Percentiles rank a stretch among this genome's conserved stretches.
phyloP scores from a whole-genome alignment of 2,888 invertebrate species.

The Aquatica leii region DNA sequence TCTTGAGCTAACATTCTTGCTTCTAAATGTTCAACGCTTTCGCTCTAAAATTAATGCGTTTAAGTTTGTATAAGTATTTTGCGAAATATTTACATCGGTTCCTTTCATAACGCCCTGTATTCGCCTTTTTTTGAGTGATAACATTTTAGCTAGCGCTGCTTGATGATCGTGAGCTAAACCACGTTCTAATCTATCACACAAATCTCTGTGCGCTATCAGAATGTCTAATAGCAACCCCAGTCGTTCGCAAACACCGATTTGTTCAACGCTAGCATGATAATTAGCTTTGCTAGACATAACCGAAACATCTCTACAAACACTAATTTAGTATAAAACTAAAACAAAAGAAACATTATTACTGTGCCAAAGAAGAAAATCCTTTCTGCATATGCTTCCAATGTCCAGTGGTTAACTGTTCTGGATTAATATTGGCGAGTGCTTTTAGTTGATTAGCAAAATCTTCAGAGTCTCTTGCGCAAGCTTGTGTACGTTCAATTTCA shows the following conservation, averaged over 20 bases:
- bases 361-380: slow-evolving; percentile 63
- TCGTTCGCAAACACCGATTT: slow-evolving; percentile 65
- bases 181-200: slow-evolving; percentile 69
- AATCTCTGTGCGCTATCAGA: slow-evolving; percentile 64
- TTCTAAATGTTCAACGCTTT: slow-evolving; percentile 68
- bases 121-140: slow-evolving; percentile 68
- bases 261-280: slow-evolving; percentile 64
- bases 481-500: slow-evolving; percentile 55
- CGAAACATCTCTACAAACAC: slow-evolving; percentile 62
- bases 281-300: slow-evolving; percentile 62
- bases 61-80: background rate
- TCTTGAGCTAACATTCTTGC: slow-evolving; percentile 71
- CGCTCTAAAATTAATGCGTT: slow-evolving; percentile 62
- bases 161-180: slow-evolving; percentile 71
- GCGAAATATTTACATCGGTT: slow-evolving; percentile 67
- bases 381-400: slow-evolving; percentile 65
- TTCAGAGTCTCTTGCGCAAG: slow-evolving; percentile 64
- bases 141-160: slow-evolving; percentile 68
- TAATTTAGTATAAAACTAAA: background rate
- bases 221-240: slow-evolving; percentile 65
- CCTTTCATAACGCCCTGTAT: slow-evolving; percentile 71
- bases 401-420: slow-evolving; percentile 49
- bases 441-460: slow-evolving; percentile 65
- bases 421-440: slow-evolving; percentile 57
- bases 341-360: slow-evolving; percentile 54